Evolutionary conservation across 2,113 vertebrate species (phyloP), one percentile per base, ranked within the genome.

Genomic region (Noctilio leporinus): DNA sequence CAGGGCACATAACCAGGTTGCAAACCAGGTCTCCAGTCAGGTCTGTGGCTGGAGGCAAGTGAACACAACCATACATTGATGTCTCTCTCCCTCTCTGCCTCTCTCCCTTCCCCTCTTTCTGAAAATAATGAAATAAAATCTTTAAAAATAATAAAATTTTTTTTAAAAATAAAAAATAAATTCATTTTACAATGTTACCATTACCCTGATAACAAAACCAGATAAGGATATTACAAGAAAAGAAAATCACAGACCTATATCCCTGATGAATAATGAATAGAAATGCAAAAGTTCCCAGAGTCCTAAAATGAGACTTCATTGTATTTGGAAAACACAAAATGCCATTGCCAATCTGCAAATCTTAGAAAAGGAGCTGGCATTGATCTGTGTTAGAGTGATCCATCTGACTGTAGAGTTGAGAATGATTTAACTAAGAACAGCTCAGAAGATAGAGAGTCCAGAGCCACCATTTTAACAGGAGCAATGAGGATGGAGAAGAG

Each of bases 251-350:
- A 86, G n/a, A 49, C 38, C 33, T 67, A 69, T 35, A 82, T 47
- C 38, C 38, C 47, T 75, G 57, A 82, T 33, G 38, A 82, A 64
- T 38, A 75, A 75, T 47, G 77, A 82, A 55, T 47, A 75, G 15
- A 75, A 30, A 65, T 51, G 47, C 33, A 30, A 88, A 88, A 55
- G 51, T 53, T 55, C 45, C 75, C 62, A 43, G 49, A 59, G 35
- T 72, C 33, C 8, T 64, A 70, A 17, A 83, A 69, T 84, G 35
- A 92, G 15, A 51, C 62, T n/a, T 92, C 47, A 49, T 47, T 77
- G 57, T 38, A 67, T 80, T 80, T 81, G 47, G 43, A 95, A 95
- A 92, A 88, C n/a, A 73, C 30, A 26, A 93, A 92, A n/a, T 72
- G 26, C 33, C 38, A 26, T 65, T 67, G 43, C n/a, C 16, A 20